phyloP scores from a whole-genome alignment of 1,140 invertebrate genomes.

The Hyposmocoma kahamanoa region DNA sequence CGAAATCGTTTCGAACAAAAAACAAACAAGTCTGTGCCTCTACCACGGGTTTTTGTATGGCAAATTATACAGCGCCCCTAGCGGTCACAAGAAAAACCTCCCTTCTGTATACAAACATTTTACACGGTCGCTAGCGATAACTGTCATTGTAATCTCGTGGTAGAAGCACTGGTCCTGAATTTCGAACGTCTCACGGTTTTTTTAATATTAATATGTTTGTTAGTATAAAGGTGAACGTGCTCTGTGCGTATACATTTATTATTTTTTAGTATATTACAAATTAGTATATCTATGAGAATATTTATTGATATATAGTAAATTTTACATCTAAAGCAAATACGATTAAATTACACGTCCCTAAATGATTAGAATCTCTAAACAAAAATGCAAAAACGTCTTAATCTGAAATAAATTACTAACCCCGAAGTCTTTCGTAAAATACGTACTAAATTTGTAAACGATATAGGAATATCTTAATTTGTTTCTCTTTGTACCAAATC shows the following conservation, averaged over 20 bases:
- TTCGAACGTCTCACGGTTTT: no score
- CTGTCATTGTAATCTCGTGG: no score
- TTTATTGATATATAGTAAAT: slow-evolving; percentile 19
- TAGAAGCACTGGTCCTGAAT: no score
- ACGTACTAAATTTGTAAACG: slow-evolving; percentile 54
- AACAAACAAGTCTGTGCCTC: no score
- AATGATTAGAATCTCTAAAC: slow-evolving; percentile 44
- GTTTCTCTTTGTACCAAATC: slow-evolving; percentile 67
- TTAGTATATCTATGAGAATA: slow-evolving; percentile 8
- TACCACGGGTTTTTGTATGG: no score
- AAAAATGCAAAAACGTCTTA: slow-evolving; percentile 58
- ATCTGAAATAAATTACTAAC: slow-evolving; percentile 59
- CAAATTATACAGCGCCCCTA: no score
- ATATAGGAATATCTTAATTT: slow-evolving; percentile 59
- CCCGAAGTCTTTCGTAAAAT: slow-evolving; percentile 29
- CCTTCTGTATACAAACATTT: no score
- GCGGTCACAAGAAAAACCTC: no score
- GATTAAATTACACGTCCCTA: slow-evolving; percentile 41
- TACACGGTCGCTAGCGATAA: no score
- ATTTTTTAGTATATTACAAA: slow-evolving; percentile 14
- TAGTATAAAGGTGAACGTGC: neutral
- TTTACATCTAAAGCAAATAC: slow-evolving; percentile 46
- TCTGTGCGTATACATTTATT: slow-evolving; percentile 15
- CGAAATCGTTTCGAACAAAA: no score
- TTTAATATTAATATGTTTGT: neutral